Evolutionary conservation across 30 jellyfish, hydroid and myxozoan genomes (phyloP).

Genomic region (Cassiopea xamachana): DNA sequence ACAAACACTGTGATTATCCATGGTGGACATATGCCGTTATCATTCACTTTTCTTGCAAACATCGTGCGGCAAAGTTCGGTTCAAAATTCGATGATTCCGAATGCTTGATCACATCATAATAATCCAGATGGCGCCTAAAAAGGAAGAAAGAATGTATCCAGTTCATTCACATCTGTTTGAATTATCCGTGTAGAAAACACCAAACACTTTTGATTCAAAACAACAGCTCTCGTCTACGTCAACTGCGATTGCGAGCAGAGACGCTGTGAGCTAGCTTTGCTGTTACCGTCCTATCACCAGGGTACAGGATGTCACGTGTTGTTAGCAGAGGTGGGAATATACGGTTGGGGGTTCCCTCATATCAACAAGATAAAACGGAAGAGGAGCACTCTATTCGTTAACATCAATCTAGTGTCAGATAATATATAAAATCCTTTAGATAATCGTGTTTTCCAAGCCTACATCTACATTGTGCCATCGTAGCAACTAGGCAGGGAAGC

Average conservation of each 20-base stretch:
- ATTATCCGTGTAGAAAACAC: too few relatives aligned
- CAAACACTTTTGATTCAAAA: neutral
- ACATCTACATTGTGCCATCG: too few relatives aligned
- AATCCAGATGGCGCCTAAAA: too few relatives aligned
- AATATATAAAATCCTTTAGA: too few relatives aligned
- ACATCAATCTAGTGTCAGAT: too few relatives aligned
- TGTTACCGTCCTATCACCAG: neutral
- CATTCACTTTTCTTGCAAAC: neutral
- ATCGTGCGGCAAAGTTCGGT: neutral
- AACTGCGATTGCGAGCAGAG: neutral
- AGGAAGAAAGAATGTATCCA: too few relatives aligned
- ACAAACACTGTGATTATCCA: neutral
- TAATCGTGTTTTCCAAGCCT: too few relatives aligned
- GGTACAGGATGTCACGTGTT: constrained; percentile 15
- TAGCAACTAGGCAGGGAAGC: too few relatives aligned
- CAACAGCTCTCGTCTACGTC: neutral
- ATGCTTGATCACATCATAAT: too few relatives aligned
- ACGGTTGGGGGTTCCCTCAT: constrained; percentile 1
- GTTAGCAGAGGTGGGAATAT: neutral
- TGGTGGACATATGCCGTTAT: neutral
- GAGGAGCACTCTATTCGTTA: too few relatives aligned
- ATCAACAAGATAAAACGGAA: too few relatives aligned
- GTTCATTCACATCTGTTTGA: too few relatives aligned
- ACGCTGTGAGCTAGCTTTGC: neutral
- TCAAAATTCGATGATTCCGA: neutral